phyloP scores from a whole-genome alignment of 2,113 vertebrate species.

The Cyprinus carpio region DNA sequence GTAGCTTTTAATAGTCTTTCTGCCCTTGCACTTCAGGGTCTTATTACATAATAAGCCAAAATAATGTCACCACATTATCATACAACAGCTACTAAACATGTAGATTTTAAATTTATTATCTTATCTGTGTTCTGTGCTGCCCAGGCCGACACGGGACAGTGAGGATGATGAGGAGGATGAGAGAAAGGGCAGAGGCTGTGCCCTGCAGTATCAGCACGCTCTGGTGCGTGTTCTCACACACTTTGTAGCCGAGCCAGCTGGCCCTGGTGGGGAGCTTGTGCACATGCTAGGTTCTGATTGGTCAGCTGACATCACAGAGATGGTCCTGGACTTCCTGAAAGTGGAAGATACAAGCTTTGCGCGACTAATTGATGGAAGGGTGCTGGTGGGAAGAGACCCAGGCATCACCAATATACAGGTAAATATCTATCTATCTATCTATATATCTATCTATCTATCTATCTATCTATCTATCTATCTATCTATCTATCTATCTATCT shows the following conservation, averaged over 20 bases:
- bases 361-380: constrained; percentile 81
- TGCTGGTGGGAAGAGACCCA: constrained; percentile 85
- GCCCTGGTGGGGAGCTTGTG: constrained; percentile 79
- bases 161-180: constrained; percentile 97
- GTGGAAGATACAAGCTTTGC: constrained; percentile 89
- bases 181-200: constrained; percentile 86
- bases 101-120: neutral
- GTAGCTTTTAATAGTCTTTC: neutral
- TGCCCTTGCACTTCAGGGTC: neutral
- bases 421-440: constrained; percentile 30
- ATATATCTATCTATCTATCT: too few species aligned
- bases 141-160: constrained; percentile 91
- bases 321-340: constrained; percentile 89
- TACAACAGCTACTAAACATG: too few species aligned
- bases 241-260: constrained; percentile 86
- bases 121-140: constrained; percentile 4
- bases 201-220: constrained; percentile 95
- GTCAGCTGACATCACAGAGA: constrained; percentile 93
- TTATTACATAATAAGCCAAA: neutral
- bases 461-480: too few species aligned
- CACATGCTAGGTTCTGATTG: constrained; percentile 92
- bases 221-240: constrained; percentile 90
- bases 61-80: too few species aligned
- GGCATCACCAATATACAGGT: constrained; percentile 95
- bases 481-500: too few species aligned